Evolutionary conservation across 2,113 vertebrate genomes (phyloP).

Genomic region (Gasterosteus nipponicus): DNA sequence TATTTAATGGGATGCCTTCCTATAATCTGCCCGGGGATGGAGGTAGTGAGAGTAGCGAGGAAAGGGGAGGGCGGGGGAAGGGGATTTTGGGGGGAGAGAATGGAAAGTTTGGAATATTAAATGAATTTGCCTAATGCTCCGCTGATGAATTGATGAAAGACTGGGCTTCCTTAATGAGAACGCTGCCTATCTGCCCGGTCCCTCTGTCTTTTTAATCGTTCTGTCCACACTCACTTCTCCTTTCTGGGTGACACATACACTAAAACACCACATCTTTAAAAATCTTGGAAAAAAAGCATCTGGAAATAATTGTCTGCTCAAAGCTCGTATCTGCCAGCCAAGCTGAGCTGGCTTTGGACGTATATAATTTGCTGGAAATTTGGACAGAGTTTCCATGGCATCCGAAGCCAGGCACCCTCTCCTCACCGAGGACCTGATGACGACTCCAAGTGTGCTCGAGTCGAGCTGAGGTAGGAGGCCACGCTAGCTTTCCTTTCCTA

Average conservation of each 20-base stretch:
- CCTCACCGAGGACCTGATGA: constrained; percentile 36
- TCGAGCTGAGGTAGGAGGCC: constrained; percentile 43
- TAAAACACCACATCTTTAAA: constrained; percentile 36
- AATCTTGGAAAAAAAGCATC: constrained; percentile 36
- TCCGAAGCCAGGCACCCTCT: constrained; percentile 37
- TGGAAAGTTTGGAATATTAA: constrained; percentile 58
- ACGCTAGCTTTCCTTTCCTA: constrained; percentile 26
- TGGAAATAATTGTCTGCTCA: constrained; percentile 1
- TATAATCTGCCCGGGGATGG: constrained; percentile 59
- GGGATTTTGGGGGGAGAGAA: not conserved
- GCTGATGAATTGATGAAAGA: constrained; percentile 72
- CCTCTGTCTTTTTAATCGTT: constrained; percentile 54
- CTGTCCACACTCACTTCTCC: constrained; percentile 45
- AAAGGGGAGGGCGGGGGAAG: not conserved
- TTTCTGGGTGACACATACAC: constrained; percentile 23
- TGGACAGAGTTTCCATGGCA: constrained; percentile 46
- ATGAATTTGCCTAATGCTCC: constrained; percentile 60
- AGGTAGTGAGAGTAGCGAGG: not conserved
- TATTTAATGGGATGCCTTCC: constrained; percentile 65
- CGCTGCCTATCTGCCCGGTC: constrained; percentile 26
- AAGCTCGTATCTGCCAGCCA: constrained; percentile 24
- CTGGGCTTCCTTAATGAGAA: constrained; percentile 62
- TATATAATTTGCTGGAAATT: constrained; percentile 36
- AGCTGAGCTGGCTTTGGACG: constrained; percentile 25
- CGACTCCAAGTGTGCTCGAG: constrained; percentile 54